Percentiles rank a stretch among this genome's conserved stretches.
phyloP scores from a whole-genome alignment of 2,888 invertebrate genomes.

The Philhelius pedissequus region DNA sequence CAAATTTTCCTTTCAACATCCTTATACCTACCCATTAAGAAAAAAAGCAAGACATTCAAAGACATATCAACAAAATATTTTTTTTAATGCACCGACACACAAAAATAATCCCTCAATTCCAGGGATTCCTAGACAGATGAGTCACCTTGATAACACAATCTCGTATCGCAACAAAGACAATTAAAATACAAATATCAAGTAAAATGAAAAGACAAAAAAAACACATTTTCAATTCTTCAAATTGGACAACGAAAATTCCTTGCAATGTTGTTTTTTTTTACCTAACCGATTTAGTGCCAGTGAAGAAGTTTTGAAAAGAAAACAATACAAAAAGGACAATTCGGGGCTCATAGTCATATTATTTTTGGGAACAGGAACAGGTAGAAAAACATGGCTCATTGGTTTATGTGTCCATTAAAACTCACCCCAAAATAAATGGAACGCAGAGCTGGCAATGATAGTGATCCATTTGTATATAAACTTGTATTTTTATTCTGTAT shows the following conservation, averaged over 20 bases:
- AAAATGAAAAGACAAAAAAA: too few relatives aligned
- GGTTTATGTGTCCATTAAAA: constrained; percentile 58
- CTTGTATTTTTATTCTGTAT: constrained; percentile 14
- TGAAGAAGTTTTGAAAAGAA: background rate
- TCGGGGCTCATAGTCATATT: background rate
- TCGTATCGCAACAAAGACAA: constrained; percentile 53
- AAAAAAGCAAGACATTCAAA: background rate
- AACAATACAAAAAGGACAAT: constrained; percentile 29
- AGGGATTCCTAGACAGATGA: constrained; percentile 67
- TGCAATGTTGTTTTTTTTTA: constrained; percentile 30
- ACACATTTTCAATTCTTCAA: constrained; percentile 3
- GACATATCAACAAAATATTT: constrained; percentile 15
- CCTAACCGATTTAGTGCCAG: background rate
- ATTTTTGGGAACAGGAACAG: constrained; percentile 34
- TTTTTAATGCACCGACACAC: constrained; percentile 27
- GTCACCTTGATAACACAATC: constrained; percentile 62
- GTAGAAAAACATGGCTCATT: constrained; percentile 51
- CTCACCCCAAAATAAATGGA: constrained; percentile 62
- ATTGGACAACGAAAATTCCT: constrained; percentile 37
- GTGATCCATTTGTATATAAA: constrained; percentile 64
- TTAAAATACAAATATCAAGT: constrained; percentile 53
- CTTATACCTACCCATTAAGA: constrained; percentile 30
- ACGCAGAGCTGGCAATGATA: constrained; percentile 38
- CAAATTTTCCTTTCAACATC: constrained; percentile 24
- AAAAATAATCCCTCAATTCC: constrained; percentile 65